Percentiles rank a stretch among this genome's conserved stretches.
Conservation (phyloP, 2,888 invertebrate genomes). For the Flabesymbios commensalis region DNA sequence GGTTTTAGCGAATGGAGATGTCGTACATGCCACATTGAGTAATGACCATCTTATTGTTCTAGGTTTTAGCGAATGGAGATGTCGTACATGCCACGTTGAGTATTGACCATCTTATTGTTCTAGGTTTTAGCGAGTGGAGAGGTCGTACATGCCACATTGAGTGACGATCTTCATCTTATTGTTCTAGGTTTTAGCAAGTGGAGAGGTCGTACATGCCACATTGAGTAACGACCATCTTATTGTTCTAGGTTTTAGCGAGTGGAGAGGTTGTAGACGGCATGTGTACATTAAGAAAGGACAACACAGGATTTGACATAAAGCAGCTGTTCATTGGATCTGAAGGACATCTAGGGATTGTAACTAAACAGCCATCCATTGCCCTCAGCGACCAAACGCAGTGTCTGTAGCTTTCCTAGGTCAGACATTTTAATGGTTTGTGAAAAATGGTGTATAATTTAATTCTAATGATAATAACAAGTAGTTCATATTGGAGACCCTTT, state of each 20-base stretch:
- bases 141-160: too few relatives aligned
- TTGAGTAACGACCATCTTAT: constrained; percentile 78
- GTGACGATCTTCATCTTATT: neutral
- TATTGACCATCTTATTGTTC: too few relatives aligned
- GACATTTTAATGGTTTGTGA: too few relatives aligned
- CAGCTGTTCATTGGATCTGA: constrained; percentile 97
- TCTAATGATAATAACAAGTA: too few relatives aligned
- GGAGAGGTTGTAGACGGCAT: constrained; percentile 79
- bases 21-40: too few relatives aligned
- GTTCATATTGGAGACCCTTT: too few relatives aligned
- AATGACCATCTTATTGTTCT: too few relatives aligned
- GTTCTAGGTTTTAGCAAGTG: constrained; percentile 56
- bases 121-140: too few relatives aligned
- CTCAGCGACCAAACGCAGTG: constrained; percentile 78
- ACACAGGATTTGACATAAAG: constrained; percentile 95
- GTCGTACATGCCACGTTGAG: too few relatives aligned
- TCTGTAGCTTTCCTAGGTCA: constrained; percentile 90
- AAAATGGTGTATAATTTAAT: too few relatives aligned
- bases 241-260: constrained; percentile 54
- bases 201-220: constrained; percentile 76
- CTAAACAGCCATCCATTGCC: constrained; percentile 90
- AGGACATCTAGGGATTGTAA: constrained; percentile 92
- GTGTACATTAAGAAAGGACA: constrained; percentile 89
- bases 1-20: too few relatives aligned
- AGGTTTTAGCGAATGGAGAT: too few relatives aligned